These are phyloP conservation scores for Leptatherina wallacei DNA, from an alignment of 2,797 vertebrate genomes.

Conservation along the genomic window DNA sequence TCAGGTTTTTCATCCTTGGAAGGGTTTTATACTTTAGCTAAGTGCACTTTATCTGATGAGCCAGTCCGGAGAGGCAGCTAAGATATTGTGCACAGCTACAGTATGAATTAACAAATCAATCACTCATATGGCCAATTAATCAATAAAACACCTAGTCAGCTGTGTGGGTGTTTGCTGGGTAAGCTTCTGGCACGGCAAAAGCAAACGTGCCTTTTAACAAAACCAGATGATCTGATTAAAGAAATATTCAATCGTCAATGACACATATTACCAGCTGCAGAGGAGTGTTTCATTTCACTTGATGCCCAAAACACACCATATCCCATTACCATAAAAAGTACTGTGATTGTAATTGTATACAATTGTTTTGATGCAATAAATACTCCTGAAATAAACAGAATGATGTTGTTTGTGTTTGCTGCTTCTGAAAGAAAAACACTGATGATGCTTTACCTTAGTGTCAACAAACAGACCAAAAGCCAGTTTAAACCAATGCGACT, in stretches of 20 bases:
- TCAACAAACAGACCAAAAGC: too few relatives aligned
- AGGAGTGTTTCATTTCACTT: too few relatives aligned
- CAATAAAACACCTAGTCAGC: slow-evolving; percentile 52
- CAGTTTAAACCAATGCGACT: neutral
- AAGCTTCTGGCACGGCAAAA: slow-evolving; percentile 48
- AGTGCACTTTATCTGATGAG: slow-evolving; percentile 82
- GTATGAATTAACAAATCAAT: slow-evolving; percentile 76
- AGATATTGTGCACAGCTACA: slow-evolving; percentile 61
- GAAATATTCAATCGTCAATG: neutral
- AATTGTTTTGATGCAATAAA: neutral
- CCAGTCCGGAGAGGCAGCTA: slow-evolving; percentile 41
- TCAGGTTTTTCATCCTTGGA: slow-evolving; percentile 48
- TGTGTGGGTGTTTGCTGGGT: slow-evolving; percentile 56
- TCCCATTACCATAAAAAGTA: neutral
- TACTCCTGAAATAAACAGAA: neutral
- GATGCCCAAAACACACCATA: neutral
- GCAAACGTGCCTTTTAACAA: slow-evolving; percentile 8
- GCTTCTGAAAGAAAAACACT: neutral
- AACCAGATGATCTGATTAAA: slow-evolving; percentile 27
- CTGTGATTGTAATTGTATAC: neutral
- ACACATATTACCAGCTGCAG: neutral
- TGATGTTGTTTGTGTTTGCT: neutral
- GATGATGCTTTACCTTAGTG: neutral
- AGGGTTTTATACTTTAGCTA: slow-evolving; percentile 64
- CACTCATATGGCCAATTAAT: slow-evolving; percentile 65